A percentile compares a stretch with the other conserved stretches of the same genome.
Evolutionary conservation across 2,888 invertebrate genomes (phyloP).

Genomic region (Dichetophora obliterata): DNA sequence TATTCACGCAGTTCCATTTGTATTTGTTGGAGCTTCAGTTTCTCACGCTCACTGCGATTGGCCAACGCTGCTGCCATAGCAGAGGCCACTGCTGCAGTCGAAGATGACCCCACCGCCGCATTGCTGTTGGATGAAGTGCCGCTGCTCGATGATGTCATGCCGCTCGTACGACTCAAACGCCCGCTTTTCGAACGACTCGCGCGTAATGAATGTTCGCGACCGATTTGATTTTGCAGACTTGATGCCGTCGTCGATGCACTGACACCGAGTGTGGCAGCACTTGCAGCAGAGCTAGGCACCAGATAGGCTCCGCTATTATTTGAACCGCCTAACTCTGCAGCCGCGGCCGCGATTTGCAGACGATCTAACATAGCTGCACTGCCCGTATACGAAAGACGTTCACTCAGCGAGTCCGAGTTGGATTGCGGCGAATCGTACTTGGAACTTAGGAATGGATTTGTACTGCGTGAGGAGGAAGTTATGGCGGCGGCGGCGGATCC

Average conservation of each 20-base stretch:
- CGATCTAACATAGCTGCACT: conserved; percentile 59
- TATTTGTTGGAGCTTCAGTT: conserved; percentile 57
- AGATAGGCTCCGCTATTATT: conserved; percentile 59
- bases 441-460: conserved; percentile 44
- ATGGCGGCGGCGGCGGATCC: conserved; percentile 23
- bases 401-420: conserved; percentile 57
- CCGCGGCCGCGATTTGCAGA: conserved; percentile 52
- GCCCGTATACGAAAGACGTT: conserved; percentile 59
- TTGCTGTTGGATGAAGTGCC: conserved; percentile 69
- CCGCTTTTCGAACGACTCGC: conserved; percentile 63
- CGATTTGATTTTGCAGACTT: conserved; percentile 28
- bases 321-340: conserved; percentile 39
- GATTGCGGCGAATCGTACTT: conserved; percentile 60
- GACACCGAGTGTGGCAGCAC: conserved; percentile 49
- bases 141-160: conserved; percentile 74
- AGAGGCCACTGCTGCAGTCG: conserved; percentile 43
- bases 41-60: conserved; percentile 59
- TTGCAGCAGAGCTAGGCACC: conserved; percentile 50
- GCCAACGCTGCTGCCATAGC: conserved; percentile 48
- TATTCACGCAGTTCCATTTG: conserved; percentile 60
- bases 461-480: conserved; percentile 52
- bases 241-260: conserved; percentile 62
- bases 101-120: conserved; percentile 49
- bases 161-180: conserved; percentile 69
- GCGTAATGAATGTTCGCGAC: conserved; percentile 60